Conservation (phyloP, 2,113 vertebrate species). For the Tachuris rubrigastra region DNA sequence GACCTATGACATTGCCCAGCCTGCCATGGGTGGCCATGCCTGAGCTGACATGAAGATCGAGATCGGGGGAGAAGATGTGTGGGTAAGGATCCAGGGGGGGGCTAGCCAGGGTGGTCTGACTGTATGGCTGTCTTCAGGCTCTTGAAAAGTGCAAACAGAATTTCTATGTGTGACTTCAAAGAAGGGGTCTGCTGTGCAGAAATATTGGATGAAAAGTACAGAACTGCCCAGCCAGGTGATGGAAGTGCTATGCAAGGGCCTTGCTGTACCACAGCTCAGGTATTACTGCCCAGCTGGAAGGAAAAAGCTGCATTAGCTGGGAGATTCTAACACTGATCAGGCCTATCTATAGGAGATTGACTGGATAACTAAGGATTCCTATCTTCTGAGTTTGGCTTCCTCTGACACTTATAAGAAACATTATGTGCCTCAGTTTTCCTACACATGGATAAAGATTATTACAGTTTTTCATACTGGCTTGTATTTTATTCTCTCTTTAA, state of each 20-base stretch:
- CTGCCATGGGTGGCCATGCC: background rate
- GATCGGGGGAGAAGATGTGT: background rate
- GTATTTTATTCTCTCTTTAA: background rate
- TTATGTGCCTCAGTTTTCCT: background rate
- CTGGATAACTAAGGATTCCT: background rate
- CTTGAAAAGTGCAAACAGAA: background rate
- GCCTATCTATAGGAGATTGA: background rate
- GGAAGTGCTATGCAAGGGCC: background rate
- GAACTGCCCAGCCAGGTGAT: background rate
- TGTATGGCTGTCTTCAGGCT: background rate
- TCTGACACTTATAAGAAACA: background rate
- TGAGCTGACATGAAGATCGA: background rate
- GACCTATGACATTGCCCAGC: background rate
- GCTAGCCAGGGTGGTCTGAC: background rate
- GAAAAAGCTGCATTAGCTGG: background rate
- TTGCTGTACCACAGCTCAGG: background rate
- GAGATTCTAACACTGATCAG: background rate
- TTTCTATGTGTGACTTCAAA: background rate
- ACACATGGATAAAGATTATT: background rate
- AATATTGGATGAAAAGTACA: background rate
- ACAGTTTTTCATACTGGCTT: background rate
- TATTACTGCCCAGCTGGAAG: background rate
- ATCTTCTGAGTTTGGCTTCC: background rate
- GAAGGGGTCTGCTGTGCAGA: background rate
- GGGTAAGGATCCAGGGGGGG: fast-evolving